Conservation (phyloP, 2,888 invertebrate genomes). For the Cosmia trapezina region DNA sequence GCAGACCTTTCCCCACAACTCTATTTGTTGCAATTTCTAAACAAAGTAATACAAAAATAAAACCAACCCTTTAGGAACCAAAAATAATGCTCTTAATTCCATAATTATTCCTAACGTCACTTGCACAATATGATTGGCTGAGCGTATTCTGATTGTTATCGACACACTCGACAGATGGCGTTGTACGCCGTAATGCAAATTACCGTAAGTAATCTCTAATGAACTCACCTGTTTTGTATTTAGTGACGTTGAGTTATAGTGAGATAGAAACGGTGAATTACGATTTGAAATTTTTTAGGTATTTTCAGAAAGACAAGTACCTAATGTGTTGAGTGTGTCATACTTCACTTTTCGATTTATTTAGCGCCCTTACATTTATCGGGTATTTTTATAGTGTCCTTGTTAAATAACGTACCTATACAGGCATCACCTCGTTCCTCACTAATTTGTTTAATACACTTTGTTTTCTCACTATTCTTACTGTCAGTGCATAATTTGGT, state of each 20-base stretch:
- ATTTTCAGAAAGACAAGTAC: not conserved
- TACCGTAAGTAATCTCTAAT: slow-evolving; percentile 86
- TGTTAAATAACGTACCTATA: not conserved
- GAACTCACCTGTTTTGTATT: slow-evolving; percentile 84
- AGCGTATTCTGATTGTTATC: slow-evolving; percentile 73
- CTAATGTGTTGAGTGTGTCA: not conserved
- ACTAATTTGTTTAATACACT: not conserved
- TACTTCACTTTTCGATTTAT: not conserved
- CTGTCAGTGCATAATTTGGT: not conserved
- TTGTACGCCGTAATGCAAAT: slow-evolving; percentile 73
- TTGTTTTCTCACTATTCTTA: not conserved
- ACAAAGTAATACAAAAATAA: slow-evolving; percentile 35
- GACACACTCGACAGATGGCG: slow-evolving; percentile 84
- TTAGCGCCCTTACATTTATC: not conserved
- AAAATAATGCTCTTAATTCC: slow-evolving; percentile 48
- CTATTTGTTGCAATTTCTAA: not conserved
- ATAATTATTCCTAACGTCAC: slow-evolving; percentile 46
- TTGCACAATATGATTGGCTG: slow-evolving; percentile 59
- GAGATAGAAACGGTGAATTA: slow-evolving; percentile 47
- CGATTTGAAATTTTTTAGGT: not conserved
- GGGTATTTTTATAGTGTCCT: not conserved
- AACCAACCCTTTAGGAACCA: slow-evolving; percentile 24
- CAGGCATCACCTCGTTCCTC: not conserved
- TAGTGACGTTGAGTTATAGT: slow-evolving; percentile 72
- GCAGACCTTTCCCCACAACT: not conserved